Percentiles rank a stretch among this genome's conserved stretches.
Conservation (phyloP, 2,888 invertebrate genomes). For the Meganola albula region DNA sequence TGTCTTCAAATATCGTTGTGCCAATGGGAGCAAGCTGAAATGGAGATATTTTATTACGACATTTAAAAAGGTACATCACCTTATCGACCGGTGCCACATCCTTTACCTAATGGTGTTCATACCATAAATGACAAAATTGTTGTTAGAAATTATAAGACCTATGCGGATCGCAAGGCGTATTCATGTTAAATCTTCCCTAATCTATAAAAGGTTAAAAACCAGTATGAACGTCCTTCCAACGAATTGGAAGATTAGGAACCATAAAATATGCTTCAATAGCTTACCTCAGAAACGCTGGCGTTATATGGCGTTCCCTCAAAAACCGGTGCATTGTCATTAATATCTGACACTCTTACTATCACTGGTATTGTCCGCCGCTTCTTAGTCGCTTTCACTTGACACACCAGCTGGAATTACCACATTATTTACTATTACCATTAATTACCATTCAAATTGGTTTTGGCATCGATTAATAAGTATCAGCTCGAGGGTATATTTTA, state of each 20-base stretch:
- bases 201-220: too few relatives aligned
- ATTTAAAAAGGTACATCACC: too few relatives aligned
- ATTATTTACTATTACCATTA: too few relatives aligned
- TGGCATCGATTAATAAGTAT: constrained; percentile 28
- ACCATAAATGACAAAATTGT: neutral
- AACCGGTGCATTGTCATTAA: constrained; percentile 92
- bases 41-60: too few relatives aligned
- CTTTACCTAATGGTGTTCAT: neutral
- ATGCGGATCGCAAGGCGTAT: neutral
- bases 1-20: constrained; percentile 89
- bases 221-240: too few relatives aligned
- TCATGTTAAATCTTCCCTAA: too few relatives aligned
- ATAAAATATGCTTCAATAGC: too few relatives aligned
- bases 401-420: constrained; percentile 82
- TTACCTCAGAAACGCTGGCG: constrained; percentile 91
- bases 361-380: constrained; percentile 91
- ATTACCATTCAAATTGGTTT: constrained; percentile 27
- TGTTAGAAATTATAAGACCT: neutral
- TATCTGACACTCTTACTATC: constrained; percentile 92
- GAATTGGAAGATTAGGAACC: too few relatives aligned
- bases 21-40: constrained; percentile 90
- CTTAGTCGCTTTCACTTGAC: constrained; percentile 87
- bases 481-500: constrained; percentile 22
- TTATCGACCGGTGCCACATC: too few relatives aligned
- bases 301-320: constrained; percentile 91